These are phyloP conservation scores for Heteromyza rotundicornis DNA, from an alignment of 2,888 invertebrate genomes.

Conservation along the genomic window DNA sequence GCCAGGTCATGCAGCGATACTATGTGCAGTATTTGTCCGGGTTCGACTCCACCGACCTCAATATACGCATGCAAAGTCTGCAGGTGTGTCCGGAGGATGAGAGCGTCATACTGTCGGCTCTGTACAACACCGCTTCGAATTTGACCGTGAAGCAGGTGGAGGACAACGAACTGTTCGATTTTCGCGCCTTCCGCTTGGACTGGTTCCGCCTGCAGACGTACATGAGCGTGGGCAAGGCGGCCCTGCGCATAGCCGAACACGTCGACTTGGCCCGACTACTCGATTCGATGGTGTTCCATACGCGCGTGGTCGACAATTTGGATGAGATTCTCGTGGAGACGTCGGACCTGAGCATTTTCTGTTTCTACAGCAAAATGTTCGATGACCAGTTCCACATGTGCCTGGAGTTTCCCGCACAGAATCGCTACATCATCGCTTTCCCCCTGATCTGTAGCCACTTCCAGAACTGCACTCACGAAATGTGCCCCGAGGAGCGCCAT, in stretches of 20 bases:
- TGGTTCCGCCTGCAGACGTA: constrained; percentile 98
- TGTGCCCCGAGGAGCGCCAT: constrained; percentile 98
- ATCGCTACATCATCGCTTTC: constrained; percentile 96
- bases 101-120: constrained; percentile 88
- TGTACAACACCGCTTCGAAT: constrained; percentile 86
- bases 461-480: constrained; percentile 95
- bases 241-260: constrained; percentile 80
- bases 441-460: constrained; percentile 98
- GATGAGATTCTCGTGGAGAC: constrained; percentile 97
- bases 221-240: constrained; percentile 83
- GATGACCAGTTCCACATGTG: constrained; percentile 99
- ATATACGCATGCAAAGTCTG: constrained; percentile 82
- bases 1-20: constrained; percentile 95
- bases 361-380: constrained; percentile 96
- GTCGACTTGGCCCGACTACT: constrained; percentile 87
- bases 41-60: constrained; percentile 92
- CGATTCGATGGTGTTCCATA: constrained; percentile 95
- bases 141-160: constrained; percentile 94
- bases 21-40: constrained; percentile 97
- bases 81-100: constrained; percentile 93
- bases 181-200: constrained; percentile 91
- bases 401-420: constrained; percentile 97
- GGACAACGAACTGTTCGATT: constrained; percentile 94
- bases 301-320: constrained; percentile 96
- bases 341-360: constrained; percentile 96